Percentiles rank a stretch among this genome's conserved stretches.
These are phyloP conservation scores for Eulacestoma nigropectus DNA, from an alignment of 2,113 vertebrate genomes.

Conservation along the genomic window DNA sequence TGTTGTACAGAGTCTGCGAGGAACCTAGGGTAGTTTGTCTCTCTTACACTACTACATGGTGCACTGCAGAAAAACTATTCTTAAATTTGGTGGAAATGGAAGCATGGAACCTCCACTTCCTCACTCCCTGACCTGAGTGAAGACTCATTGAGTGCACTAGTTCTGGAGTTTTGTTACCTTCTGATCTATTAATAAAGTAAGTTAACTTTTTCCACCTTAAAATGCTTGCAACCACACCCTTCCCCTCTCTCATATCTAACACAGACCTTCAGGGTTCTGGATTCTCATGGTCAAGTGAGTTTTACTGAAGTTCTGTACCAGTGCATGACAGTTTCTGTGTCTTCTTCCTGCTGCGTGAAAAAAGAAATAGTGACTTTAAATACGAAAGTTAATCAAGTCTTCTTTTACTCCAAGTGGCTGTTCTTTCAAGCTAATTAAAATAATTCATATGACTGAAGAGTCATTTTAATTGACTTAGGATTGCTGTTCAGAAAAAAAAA, in stretches of 20 bases:
- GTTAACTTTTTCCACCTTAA: conserved; percentile 1
- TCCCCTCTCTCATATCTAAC: neutral
- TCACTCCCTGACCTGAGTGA: neutral
- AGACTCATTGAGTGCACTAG: neutral
- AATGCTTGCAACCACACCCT: neutral
- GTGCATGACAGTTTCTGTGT: neutral
- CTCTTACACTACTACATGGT: neutral
- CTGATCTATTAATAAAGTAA: neutral
- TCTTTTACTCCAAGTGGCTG: conserved; percentile 18
- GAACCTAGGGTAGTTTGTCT: neutral
- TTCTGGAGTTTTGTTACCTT: neutral
- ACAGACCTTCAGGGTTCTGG: neutral
- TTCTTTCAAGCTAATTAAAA: conserved; percentile 49
- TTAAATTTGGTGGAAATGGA: neutral
- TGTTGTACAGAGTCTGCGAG: neutral
- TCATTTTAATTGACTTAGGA: neutral
- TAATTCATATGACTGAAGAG: conserved; percentile 17
- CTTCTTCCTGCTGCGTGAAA: neutral
- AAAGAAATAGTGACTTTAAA: neutral
- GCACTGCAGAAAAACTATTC: neutral
- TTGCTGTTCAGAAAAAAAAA: neutral
- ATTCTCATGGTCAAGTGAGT: neutral
- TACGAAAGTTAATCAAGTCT: conserved; percentile 15
- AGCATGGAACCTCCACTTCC: neutral
- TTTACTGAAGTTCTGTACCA: conserved; percentile 24